Evolutionary conservation across 2,113 vertebrate genomes (phyloP).

Genomic region (Nannobrachium achirus): DNA sequence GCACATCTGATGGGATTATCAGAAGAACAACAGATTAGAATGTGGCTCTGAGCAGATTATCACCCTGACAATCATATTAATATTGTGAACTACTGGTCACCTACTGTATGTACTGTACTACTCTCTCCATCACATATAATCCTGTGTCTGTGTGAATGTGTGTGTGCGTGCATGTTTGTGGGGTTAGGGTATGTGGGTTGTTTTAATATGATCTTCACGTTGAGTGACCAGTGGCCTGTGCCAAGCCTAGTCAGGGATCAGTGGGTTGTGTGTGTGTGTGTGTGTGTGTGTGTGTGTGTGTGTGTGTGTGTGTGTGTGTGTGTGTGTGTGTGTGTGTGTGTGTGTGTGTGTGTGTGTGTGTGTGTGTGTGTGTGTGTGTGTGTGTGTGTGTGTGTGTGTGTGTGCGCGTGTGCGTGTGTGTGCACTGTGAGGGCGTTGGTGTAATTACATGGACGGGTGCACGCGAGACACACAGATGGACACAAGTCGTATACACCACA

Average conservation of each 20-base stretch:
- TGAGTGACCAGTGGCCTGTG: slow-evolving; percentile 48
- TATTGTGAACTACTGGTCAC: slow-evolving; percentile 42
- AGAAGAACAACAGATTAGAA: slow-evolving; percentile 63
- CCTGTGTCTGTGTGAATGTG: slow-evolving; percentile 16
- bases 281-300: no score
- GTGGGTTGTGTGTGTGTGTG: slow-evolving; percentile 26
- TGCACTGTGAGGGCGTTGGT: slow-evolving; percentile 46
- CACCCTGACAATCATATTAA: slow-evolving; percentile 33
- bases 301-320: slow-evolving; percentile 11
- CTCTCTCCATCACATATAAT: slow-evolving; percentile 13
- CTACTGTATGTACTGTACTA: not conserved
- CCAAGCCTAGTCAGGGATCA: slow-evolving; percentile 49
- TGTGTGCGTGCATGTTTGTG: slow-evolving; percentile 4
- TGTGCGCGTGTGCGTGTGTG: not conserved
- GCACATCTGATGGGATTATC: slow-evolving; percentile 73
- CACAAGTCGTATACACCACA: slow-evolving; percentile 43
- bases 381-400: slow-evolving; percentile 32
- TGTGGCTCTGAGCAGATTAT: slow-evolving; percentile 54
- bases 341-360: slow-evolving; percentile 24
- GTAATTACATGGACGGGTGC: slow-evolving; percentile 73
- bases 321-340: slow-evolving; percentile 13
- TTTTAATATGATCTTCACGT: no score
- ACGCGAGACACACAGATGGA: slow-evolving; percentile 54
- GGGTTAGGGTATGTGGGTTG: no score
- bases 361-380: slow-evolving; percentile 24